Evolutionary conservation across 2,797 vertebrate species (phyloP).

Genomic region (Peromyscus aztecus): DNA sequence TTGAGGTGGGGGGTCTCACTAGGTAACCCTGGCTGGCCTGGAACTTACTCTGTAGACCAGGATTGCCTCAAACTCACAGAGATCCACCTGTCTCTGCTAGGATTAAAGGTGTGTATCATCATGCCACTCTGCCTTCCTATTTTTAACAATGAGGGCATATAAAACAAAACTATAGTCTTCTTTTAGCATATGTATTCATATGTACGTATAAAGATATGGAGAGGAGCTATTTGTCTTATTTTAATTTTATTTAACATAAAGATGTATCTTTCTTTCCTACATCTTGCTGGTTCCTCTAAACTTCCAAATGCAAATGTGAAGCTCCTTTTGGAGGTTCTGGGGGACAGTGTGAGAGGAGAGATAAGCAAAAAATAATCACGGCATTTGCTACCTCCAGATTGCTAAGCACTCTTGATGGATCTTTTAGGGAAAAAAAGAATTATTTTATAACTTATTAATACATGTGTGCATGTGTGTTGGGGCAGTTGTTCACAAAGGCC

Average conservation of each 20-base stretch:
- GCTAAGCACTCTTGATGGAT: neutral
- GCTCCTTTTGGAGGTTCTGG: neutral
- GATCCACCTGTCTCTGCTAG: neutral
- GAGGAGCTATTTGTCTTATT: neutral
- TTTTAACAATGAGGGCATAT: neutral
- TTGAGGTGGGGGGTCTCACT: neutral
- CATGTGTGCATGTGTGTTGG: neutral
- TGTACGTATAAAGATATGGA: neutral
- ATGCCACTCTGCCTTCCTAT: neutral
- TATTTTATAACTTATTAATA: neutral
- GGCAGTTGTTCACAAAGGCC: neutral
- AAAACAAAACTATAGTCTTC: neutral
- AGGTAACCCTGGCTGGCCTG: neutral
- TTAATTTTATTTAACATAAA: slow-evolving; percentile 24
- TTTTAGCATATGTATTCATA: neutral
- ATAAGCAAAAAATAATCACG: neutral
- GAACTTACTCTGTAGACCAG: neutral
- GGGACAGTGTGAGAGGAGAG: neutral
- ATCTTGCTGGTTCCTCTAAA: neutral
- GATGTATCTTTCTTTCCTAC: neutral
- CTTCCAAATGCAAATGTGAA: neutral
- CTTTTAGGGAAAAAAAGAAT: neutral
- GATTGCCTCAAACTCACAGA: neutral
- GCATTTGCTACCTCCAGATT: too few relatives aligned
- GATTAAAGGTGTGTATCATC: neutral